Evolutionary conservation across 2,113 vertebrate genomes (phyloP).

Genomic region (Notothenia coriiceps): DNA sequence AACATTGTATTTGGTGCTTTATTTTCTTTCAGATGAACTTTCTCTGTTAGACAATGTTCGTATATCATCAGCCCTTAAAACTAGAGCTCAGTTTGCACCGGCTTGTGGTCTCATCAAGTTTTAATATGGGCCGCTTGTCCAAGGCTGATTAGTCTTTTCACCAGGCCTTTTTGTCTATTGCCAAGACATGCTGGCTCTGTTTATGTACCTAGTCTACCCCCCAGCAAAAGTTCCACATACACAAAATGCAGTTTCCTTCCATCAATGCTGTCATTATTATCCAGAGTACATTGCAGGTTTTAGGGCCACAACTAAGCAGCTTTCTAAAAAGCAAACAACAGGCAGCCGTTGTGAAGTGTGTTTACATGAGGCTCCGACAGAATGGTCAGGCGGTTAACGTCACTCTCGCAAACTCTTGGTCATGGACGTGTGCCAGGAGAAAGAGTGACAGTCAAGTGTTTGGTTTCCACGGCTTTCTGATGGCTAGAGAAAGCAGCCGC

Average conservation of each 20-base stretch:
- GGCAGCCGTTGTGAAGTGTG: conserved; percentile 1
- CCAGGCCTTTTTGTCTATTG: conserved; percentile 55
- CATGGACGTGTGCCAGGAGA: conserved; percentile 41
- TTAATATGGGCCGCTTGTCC: conserved; percentile 79
- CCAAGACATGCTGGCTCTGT: conserved; percentile 55
- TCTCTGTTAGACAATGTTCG: conserved; percentile 33
- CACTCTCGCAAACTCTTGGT: conserved; percentile 20
- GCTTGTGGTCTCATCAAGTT: conserved; percentile 78
- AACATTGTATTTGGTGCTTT: neutral
- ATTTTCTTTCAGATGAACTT: conserved; percentile 45
- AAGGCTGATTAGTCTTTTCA: conserved; percentile 77
- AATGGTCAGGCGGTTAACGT: conserved; percentile 50
- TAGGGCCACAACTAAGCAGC: conserved; percentile 71
- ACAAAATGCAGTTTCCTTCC: conserved; percentile 53
- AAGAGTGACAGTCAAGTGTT: conserved; percentile 43
- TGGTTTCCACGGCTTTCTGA: conserved; percentile 40
- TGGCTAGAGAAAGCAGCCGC: conserved; percentile 28
- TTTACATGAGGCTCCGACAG: conserved; percentile 62
- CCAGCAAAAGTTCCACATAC: conserved; percentile 32
- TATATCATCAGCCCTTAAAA: conserved; percentile 37
- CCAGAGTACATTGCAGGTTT: conserved; percentile 61
- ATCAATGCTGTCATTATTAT: conserved; percentile 67
- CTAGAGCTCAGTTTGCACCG: conserved; percentile 60
- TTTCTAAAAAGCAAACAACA: conserved; percentile 36
- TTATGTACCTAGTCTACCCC: conserved; percentile 34